Evolutionary conservation across 2,888 invertebrate genomes (phyloP), one percentile per base, ranked within the genome.

Genomic region (Elmis aenea): DNA sequence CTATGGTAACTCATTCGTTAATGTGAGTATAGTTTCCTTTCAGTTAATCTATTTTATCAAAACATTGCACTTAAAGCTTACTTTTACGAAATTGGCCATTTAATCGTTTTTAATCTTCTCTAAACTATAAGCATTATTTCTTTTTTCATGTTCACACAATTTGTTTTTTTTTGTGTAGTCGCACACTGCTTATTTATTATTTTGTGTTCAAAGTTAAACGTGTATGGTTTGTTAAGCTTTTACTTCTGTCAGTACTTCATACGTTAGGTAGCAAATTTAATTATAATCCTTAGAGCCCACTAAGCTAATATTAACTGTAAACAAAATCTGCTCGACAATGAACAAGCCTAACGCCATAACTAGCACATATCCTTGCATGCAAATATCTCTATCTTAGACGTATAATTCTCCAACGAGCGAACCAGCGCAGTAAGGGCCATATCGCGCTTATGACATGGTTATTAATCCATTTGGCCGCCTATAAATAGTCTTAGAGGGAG

Each of bases 381-480:
- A 46, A 50, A 51, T 50, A 50, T 51, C 50, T 46, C 48, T 46
- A 50, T 49, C 48, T 45, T 46, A 48, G 48, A 48, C 46, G 46
- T 46, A 46, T 51, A 51, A 51, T 50, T 50, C 46, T 37, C 24
- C 34, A 37, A 30, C 31, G 25, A 35, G 42, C 31, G 18, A 28
- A 30, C 40, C 45, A 45, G 34, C 15, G 18, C 22, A 31, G 36
- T 44, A 10, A 26, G 30, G 21, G 14, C 9, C 9, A 24, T 26
- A 21, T 32, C n/a, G 21, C 30, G 42, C 38, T 45, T 38, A 39
- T 14, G 26, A 24, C 30, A 15, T 9, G 20, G 29, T 38, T 33
- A 42, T 27, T 33, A 31, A 30, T 31, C 24, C 21, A 35, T 25
- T 34, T 50, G 48, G 39, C 21, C 44, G 44, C 29, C 45, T 38